Evolutionary conservation across 2,113 vertebrate genomes (phyloP), one percentile per base, ranked within the genome.

Genomic region (Willisornis vidua): DNA sequence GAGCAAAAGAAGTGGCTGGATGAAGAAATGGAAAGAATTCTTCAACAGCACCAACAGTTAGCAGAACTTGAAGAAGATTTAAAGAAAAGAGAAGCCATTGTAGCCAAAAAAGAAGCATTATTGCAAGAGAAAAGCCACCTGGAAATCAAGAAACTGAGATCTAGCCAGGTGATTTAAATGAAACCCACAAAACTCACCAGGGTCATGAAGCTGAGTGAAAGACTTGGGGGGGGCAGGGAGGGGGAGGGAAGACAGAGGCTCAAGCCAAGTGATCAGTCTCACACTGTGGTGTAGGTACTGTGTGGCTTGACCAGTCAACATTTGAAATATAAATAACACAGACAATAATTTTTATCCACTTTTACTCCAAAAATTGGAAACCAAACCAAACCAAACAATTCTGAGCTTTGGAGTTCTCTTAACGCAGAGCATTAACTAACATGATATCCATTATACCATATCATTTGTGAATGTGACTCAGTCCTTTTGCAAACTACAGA

Each of bases 21-120:
- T 96, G 98, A 99, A 96, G 98, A 99, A 96, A 98, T 99, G 77
- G 99, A 99, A 94, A 97, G 94, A 89, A 98, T 98, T 93, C 96
- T 99, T 76, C 98, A 98, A 85, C 98, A 98, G 76, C 98, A 98
- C 73, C 98, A 98, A 87, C 97, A 98, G 78, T 89, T 99, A 92
- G 97, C 96, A 91, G 97, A 98, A 94, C 96, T 99, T 89, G 97
- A 99, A 94, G 98, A 99, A 93, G 99, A 99, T 87, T 96, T 99
- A 93, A 98, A 97, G 96, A 98, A 98, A 92, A 98, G 98, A 84
- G 98, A 99, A 96, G 98, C 98, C 81, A 98, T 99, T 63, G 77
- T 99, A 78, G 95, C 96, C 39, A 98, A 97, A 91, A 98, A 98
- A 84, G 98, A 99, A 96, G 96, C 96, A 25, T 97, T 98, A 85